Percentiles rank a stretch among this genome's conserved stretches.
Conservation (phyloP, 1,140 invertebrate species). For the Zelostemma sp. region DNA sequence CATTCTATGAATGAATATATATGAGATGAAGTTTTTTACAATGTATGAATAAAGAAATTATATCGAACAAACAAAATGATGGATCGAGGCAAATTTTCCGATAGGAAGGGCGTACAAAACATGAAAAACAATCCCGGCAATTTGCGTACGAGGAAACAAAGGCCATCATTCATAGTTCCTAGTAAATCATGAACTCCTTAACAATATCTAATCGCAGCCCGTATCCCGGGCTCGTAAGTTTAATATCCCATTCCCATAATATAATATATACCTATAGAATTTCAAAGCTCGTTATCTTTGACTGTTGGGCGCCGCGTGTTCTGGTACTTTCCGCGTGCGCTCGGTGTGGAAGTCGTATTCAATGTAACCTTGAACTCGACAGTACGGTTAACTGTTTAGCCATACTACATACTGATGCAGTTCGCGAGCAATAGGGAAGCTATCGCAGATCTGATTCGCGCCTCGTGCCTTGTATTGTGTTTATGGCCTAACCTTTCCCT, state of each 20-base stretch:
- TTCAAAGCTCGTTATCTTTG: slow-evolving; percentile 36
- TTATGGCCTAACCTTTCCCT: slow-evolving; percentile 32
- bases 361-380: slow-evolving; percentile 43
- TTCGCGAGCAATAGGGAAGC: slow-evolving; percentile 34
- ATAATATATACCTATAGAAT: slow-evolving; percentile 33
- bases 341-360: slow-evolving; percentile 21
- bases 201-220: slow-evolving; percentile 1
- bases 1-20: no score
- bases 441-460: slow-evolving; percentile 34
- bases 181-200: slow-evolving; percentile 8
- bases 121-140: background rate
- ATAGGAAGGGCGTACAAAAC: background rate
- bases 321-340: slow-evolving; percentile 31
- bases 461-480: slow-evolving; percentile 36
- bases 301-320: slow-evolving; percentile 30
- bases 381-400: slow-evolving; percentile 43
- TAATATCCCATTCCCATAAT: slow-evolving; percentile 25
- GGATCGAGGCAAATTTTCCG: no score
- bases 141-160: slow-evolving; percentile 7
- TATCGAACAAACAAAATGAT: no score
- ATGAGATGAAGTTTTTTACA: no score
- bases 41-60: no score
- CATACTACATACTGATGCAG: slow-evolving; percentile 12
- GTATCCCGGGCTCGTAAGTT: background rate
- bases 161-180: background rate